A percentile compares a stretch with the other conserved stretches of the same genome.
phyloP scores from a whole-genome alignment of 2,888 invertebrate genomes.

The Idaea straminata region DNA sequence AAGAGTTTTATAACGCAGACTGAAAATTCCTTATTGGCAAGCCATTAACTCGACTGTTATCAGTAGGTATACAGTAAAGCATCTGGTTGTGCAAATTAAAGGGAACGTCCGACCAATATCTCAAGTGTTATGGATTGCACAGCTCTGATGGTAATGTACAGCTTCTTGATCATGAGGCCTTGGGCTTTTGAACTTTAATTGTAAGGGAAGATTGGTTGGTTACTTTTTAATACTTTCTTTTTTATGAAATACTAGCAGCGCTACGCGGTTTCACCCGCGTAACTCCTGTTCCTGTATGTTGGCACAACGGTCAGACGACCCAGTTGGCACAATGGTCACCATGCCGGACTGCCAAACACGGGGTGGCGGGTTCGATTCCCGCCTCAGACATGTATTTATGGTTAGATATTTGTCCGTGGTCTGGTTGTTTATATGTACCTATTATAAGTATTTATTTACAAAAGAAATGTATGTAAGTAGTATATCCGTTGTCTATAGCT shows the following conservation, averaged over 20 bases:
- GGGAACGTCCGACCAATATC: constrained; percentile 43
- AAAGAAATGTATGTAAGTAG: too few species aligned
- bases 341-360: too few species aligned
- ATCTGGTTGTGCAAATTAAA: constrained; percentile 19
- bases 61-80: not conserved
- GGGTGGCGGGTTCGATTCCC: too few species aligned
- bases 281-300: too few species aligned
- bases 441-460: too few species aligned
- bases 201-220: not conserved
- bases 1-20: not conserved
- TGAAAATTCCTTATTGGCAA: not conserved
- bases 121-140: constrained; percentile 66
- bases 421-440: too few species aligned
- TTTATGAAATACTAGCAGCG: not conserved
- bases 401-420: too few species aligned
- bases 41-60: not conserved
- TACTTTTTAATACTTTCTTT: not conserved
- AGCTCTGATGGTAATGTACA: constrained; percentile 55
- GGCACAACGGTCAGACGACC: too few species aligned
- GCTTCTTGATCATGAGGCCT: constrained; percentile 67
- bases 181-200: constrained; percentile 69
- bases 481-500: too few species aligned
- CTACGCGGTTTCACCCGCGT: too few species aligned
- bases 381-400: too few species aligned
- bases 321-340: too few species aligned